phyloP scores from a whole-genome alignment of 2,113 vertebrate species.

The Lampris incognitus region DNA sequence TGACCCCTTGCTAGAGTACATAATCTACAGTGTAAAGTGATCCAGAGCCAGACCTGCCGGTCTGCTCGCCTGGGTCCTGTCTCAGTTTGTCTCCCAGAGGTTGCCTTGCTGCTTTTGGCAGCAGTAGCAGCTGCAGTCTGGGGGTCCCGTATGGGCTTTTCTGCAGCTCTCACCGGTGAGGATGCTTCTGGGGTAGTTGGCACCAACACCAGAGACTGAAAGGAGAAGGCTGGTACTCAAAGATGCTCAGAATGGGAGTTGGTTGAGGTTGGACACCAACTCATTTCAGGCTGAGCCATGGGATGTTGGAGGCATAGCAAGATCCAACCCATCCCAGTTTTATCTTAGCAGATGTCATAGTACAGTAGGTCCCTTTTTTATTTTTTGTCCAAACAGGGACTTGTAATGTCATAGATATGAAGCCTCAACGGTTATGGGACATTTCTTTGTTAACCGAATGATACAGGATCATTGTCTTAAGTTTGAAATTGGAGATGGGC shows the following conservation, averaged over 20 bases:
- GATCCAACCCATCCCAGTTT: neutral
- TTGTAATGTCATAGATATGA: no score
- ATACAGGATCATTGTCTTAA: no score
- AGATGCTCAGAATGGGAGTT: neutral
- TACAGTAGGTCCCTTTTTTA: no score
- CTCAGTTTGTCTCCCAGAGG: constrained; percentile 34
- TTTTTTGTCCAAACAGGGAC: no score
- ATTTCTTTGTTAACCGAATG: no score
- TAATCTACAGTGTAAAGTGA: constrained; percentile 70
- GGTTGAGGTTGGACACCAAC: neutral
- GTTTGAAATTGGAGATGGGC: no score
- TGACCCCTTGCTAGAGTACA: constrained; percentile 55
- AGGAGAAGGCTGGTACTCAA: constrained; percentile 18
- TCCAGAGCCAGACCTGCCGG: constrained; percentile 46
- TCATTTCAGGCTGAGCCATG: neutral
- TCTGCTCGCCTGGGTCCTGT: constrained; percentile 55
- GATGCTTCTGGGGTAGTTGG: constrained; percentile 23
- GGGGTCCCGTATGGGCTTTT: neutral
- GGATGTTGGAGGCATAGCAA: neutral
- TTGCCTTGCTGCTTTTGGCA: constrained; percentile 62
- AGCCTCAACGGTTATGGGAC: no score
- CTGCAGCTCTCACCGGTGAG: constrained; percentile 15
- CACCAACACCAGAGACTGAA: neutral
- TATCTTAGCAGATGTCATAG: no score
- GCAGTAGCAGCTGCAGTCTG: constrained; percentile 10